Evolutionary conservation across 2,113 vertebrate genomes (phyloP).

Genomic region (Pseudopipra pipra): DNA sequence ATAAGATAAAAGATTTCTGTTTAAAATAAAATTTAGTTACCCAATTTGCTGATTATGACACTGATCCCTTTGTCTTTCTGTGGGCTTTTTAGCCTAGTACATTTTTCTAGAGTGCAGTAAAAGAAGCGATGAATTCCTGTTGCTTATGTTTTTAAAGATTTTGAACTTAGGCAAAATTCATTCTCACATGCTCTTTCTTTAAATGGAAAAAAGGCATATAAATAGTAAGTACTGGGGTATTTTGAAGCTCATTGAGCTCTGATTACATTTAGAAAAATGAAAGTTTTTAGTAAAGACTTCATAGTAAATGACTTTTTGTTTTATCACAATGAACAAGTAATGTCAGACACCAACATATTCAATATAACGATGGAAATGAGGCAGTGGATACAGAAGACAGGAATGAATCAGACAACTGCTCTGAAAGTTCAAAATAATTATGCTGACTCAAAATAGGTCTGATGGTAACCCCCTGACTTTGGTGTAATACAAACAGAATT

Average conservation of each 20-base stretch:
- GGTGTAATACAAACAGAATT: not conserved
- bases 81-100: not conserved
- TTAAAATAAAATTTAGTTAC: not conserved
- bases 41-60: not conserved
- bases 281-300: not conserved
- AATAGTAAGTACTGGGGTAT: not conserved
- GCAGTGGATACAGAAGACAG: not conserved
- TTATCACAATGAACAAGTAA: constrained; percentile 35
- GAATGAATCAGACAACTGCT: constrained; percentile 47
- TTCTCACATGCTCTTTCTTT: not conserved
- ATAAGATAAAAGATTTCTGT: not conserved
- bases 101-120: not conserved
- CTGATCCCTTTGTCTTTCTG: not conserved
- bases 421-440: constrained; percentile 62
- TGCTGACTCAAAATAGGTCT: constrained; percentile 30
- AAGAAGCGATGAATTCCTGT: not conserved
- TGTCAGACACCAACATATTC: not conserved
- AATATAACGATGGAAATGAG: not conserved
- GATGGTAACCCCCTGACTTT: constrained; percentile 9
- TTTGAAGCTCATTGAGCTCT: not conserved
- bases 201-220: not conserved
- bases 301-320: constrained; percentile 38
- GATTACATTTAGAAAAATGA: not conserved
- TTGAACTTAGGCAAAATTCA: not conserved
- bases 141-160: not conserved